phyloP scores from a whole-genome alignment of 2,888 invertebrate genomes.

The Zonitis immaculata region DNA sequence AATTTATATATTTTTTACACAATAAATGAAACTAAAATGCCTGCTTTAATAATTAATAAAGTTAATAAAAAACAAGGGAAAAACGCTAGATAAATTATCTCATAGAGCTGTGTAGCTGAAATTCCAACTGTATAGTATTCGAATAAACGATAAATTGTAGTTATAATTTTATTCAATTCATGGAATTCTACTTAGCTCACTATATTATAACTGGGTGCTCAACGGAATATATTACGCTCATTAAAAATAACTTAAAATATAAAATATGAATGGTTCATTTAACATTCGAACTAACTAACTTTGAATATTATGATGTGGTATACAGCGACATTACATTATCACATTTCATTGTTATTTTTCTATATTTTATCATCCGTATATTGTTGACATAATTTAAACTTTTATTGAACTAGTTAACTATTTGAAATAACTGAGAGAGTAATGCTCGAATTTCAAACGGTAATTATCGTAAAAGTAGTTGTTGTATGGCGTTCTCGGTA shows the following conservation, averaged over 20 bases:
- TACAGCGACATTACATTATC: slow-evolving; percentile 17
- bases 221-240: slow-evolving; percentile 30
- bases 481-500: neutral
- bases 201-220: slow-evolving; percentile 29
- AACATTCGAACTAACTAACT: slow-evolving; percentile 22
- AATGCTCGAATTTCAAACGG: neutral
- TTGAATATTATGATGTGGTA: slow-evolving; percentile 22
- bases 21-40: too few species aligned
- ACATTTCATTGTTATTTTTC: neutral
- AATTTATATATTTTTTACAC: too few species aligned
- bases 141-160: neutral
- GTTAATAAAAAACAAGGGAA: too few species aligned
- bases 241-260: slow-evolving; percentile 37
- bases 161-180: slow-evolving; percentile 35
- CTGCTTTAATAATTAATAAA: too few species aligned
- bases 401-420: too few species aligned
- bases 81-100: too few species aligned
- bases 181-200: slow-evolving; percentile 33
- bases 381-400: too few species aligned
- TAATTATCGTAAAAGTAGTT: neutral
- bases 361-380: too few species aligned
- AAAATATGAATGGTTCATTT: slow-evolving; percentile 35
- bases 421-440: too few species aligned
- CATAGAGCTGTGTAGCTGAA: too few species aligned
- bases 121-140: too few species aligned